These are phyloP conservation scores for Strix aluco DNA, from an alignment of 2,113 vertebrate genomes.

Conservation along the genomic window DNA sequence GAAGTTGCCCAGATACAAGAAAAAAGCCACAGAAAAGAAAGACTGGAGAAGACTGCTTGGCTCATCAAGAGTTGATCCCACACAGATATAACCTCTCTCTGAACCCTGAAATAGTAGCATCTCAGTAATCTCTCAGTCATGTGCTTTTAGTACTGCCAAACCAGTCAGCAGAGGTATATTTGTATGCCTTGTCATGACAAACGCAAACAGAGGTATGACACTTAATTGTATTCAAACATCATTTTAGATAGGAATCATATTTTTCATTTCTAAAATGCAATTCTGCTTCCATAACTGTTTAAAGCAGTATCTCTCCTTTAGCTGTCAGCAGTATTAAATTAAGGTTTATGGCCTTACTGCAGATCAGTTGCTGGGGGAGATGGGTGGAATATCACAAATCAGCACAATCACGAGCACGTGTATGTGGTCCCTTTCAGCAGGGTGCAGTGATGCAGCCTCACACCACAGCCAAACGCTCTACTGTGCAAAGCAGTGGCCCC, in stretches of 20 bases:
- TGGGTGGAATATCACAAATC: background rate
- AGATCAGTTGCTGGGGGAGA: background rate
- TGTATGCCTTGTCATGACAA: background rate
- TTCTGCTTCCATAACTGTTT: background rate
- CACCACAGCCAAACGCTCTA: background rate
- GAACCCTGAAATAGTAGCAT: background rate
- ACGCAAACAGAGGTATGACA: background rate
- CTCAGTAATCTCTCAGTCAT: background rate
- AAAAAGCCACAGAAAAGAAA: background rate
- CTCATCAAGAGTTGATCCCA: background rate
- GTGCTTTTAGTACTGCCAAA: background rate
- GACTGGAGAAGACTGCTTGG: background rate
- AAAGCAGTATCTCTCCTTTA: background rate
- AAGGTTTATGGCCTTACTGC: background rate
- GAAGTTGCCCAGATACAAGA: background rate
- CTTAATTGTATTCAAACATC: background rate
- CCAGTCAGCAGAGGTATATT: background rate
- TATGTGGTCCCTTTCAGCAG: background rate
- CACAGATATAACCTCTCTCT: background rate
- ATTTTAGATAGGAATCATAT: background rate
- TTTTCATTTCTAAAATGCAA: background rate
- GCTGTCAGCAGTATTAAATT: background rate
- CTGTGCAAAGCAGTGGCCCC: background rate
- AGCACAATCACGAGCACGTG: background rate
- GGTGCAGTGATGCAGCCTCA: background rate